Conservation (phyloP, 2,888 invertebrate species). For the Amiota communis region DNA sequence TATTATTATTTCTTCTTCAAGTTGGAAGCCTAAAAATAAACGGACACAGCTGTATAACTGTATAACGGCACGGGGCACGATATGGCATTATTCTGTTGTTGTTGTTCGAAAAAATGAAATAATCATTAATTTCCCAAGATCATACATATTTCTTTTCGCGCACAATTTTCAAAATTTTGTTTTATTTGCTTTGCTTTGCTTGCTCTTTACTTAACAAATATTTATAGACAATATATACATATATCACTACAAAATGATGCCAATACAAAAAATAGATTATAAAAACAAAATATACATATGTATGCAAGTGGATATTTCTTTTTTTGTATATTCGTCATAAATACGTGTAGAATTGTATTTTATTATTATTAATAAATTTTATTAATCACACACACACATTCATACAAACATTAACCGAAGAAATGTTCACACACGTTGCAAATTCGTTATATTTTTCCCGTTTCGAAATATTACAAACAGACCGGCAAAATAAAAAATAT, state of each 20-base stretch:
- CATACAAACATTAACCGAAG: not conserved
- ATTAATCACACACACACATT: not conserved
- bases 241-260: too few relatives aligned
- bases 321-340: too few relatives aligned
- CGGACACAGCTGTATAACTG: not conserved
- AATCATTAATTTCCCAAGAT: not conserved
- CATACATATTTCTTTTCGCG: constrained; percentile 43
- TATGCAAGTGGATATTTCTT: too few relatives aligned
- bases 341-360: too few relatives aligned
- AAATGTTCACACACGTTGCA: constrained; percentile 10
- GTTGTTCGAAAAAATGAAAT: not conserved
- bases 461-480: too few relatives aligned
- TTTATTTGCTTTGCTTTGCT: not conserved
- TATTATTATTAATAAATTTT: too few relatives aligned
- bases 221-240: too few relatives aligned
- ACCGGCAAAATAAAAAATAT: too few relatives aligned
- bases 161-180: constrained; percentile 32
- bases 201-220: not conserved
- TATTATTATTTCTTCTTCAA: not conserved
- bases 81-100: not conserved
- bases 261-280: too few relatives aligned
- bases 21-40: constrained; percentile 20
- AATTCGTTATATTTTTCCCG: not conserved
- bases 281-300: too few relatives aligned
- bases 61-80: constrained; percentile 1